Evolutionary conservation across 2,888 invertebrate genomes (phyloP), one percentile per base, ranked within the genome.

Genomic region (Acanthococcus lagerstroemiae): DNA sequence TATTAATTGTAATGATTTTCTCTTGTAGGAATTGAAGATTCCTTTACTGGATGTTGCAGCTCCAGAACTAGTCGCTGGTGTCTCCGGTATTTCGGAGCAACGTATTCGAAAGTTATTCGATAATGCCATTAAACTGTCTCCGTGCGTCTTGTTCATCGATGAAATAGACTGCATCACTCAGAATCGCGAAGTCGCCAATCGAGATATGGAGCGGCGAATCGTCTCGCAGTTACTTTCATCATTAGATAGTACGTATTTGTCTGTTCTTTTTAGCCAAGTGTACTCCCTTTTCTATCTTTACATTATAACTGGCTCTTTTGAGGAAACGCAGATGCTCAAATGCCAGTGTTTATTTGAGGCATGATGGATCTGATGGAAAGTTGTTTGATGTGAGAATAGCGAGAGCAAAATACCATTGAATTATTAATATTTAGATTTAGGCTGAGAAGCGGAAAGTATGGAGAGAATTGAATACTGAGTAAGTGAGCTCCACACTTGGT

Each of bases 131-230:
- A 77, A 79, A 67, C 77, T 81, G 67, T 83, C 90, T 9, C 92
- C 93, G 0, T 88, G 91, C 75, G 83, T 96, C 15, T 77, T 96
- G 45, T 95, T 96, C 74, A 86, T 99, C 69, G 97, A 99, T 78
- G 95, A 97, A 79, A 90, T 99, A 68, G 97, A 99, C 79, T 86
- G 93, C n/a, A 88, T 99, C 54, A 90, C 93, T 30, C 90, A 89
- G 4, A 91, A 93, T 75, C 81, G 95, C 73, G 86, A 92, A 66
- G 86, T 86, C 72, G 93, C 93, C 2, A 90, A 91, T 72, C 88
- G 90, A 75, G 95, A 95, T 73, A 97, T 97, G 96, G 95, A 97
- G 75, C 83, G 90, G 69, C 80, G 97, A 68, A 92, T 99, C 77
- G 95, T 97, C 6, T 86, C 95, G 0, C 96, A 97, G 76, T 77